Evolutionary conservation across 2,113 vertebrate genomes (phyloP).

Genomic region (Turdus rufiventris): DNA sequence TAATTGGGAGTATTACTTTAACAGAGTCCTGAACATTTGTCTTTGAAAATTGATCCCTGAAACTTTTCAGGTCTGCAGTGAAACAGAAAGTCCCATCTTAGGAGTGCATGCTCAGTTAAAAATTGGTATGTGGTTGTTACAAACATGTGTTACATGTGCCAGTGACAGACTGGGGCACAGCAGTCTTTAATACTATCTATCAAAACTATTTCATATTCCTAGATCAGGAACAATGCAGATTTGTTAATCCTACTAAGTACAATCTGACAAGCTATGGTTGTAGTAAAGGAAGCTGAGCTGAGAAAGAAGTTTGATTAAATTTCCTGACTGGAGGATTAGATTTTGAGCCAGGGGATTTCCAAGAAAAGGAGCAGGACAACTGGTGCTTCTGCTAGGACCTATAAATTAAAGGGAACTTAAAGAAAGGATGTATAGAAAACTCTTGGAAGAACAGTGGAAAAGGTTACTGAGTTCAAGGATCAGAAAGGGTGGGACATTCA

Average conservation of each 20-base stretch:
- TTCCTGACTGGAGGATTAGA: background rate
- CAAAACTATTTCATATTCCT: background rate
- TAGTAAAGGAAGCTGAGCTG: background rate
- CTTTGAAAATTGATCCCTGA: background rate
- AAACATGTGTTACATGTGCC: background rate
- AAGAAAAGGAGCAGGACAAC: background rate
- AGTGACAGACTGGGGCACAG: background rate
- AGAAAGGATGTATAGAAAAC: background rate
- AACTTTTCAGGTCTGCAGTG: background rate
- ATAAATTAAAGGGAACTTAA: background rate
- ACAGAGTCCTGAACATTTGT: background rate
- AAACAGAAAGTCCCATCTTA: background rate
- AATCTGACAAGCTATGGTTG: background rate
- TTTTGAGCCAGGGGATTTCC: background rate
- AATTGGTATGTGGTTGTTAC: background rate
- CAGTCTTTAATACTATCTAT: background rate
- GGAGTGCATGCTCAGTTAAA: background rate
- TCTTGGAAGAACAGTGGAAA: background rate
- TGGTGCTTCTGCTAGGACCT: background rate
- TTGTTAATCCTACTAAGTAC: background rate
- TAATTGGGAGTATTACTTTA: background rate
- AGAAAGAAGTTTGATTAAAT: background rate
- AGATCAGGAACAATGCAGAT: background rate
- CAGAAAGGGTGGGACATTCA: background rate
- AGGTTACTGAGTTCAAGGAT: background rate